These are phyloP conservation scores for Pardalotus punctatus DNA, from an alignment of 2,113 vertebrate genomes.

Conservation along the genomic window DNA sequence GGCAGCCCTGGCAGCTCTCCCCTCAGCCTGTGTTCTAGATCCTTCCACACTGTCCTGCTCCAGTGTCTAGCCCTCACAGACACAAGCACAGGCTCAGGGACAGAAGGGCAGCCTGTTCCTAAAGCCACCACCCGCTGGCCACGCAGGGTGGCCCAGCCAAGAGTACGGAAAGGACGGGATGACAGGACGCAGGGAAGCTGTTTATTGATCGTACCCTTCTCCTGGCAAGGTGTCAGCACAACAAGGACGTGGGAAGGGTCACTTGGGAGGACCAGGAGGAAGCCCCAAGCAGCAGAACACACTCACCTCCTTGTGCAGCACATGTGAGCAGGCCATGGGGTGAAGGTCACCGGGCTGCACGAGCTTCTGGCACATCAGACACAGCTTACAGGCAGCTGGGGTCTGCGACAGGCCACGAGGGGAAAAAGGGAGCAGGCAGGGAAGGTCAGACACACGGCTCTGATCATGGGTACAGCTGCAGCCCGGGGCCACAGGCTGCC, in stretches of 20 bases:
- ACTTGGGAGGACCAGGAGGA: background rate
- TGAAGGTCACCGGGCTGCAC: constrained; percentile 83
- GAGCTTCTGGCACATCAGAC: constrained; percentile 89
- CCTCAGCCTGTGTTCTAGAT: background rate
- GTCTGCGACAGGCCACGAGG: background rate
- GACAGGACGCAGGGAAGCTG: background rate
- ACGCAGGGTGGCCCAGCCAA: background rate
- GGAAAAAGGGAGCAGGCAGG: background rate
- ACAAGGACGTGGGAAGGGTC: background rate
- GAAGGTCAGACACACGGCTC: background rate
- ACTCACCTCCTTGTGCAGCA: constrained; percentile 85
- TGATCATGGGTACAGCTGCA: accelerated
- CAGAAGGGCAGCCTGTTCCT: background rate
- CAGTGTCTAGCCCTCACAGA: background rate
- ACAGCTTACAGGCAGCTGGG: constrained; percentile 77
- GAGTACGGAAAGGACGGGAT: background rate
- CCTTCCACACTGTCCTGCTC: background rate
- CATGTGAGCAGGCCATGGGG: constrained; percentile 83
- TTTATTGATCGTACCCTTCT: background rate
- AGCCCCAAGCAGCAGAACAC: background rate
- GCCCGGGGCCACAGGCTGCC: background rate
- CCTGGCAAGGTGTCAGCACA: background rate
- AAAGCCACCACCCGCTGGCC: background rate
- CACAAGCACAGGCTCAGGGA: background rate
- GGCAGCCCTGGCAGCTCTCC: background rate